Evolutionary conservation across 2,113 vertebrate genomes (phyloP), one percentile per base, ranked within the genome.

Genomic region (Archilochus colubris): DNA sequence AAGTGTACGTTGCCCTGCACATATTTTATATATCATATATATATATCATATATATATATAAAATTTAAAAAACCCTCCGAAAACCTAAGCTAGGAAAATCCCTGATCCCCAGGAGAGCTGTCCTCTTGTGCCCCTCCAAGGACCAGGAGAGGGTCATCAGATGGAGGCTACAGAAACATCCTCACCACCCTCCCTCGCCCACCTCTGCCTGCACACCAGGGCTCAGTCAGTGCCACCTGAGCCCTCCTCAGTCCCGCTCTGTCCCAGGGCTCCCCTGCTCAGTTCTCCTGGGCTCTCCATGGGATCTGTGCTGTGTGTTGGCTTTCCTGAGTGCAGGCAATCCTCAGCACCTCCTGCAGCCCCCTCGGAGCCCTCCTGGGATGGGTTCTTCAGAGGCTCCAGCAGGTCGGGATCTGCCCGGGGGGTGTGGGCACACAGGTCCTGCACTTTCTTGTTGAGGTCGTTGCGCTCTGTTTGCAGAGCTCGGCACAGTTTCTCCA

Each of bases 371-470:
- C 69, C 12, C 8, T 96, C 92, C 54, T 86, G 57, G 24, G 96
- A 2, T 1, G 67, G 30, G 25, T 95, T 95, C 76, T 86, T 94
- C 15, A 58, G 4, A 0, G 93, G 84, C n/a, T 94, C 94, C 61
- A 20, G 1, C 5, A 4, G 58, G 2, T 96, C 93, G 0, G 33
- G 0, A 38, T 87, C 91, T 1, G 86, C 59, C 23, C 85, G 87
- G 20, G 95, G 93, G 3, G 89, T 43, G 16, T 98, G 96, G 24
- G 97, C 97, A 12, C 98, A 98, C 80, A 99, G 97, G 96, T 97
- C 98, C 98, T 99, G 99, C 57, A 99, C 99, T 90, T 99, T 99
- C 97, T 99, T 99, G 92, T 98, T 99, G 93, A 99, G 98, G 96
- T 99, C 99, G 17, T 99, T 99, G 72, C 99, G 99, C 55, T 99